Base-by-base conservation (phyloP, 1,140 invertebrate species). In the Acromyrmex heyeri region DNA sequence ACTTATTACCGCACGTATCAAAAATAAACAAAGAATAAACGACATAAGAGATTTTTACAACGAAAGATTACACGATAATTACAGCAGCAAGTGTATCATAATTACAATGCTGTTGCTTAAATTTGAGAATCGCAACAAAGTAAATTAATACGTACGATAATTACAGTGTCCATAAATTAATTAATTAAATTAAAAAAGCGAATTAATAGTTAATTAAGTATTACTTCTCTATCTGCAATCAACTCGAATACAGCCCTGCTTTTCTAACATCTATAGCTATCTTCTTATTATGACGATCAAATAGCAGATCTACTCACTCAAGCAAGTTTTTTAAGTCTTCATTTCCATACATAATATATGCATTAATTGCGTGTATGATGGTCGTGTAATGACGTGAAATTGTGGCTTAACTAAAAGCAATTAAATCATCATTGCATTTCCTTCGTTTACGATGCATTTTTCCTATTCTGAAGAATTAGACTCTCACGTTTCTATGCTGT, bases 31-130 rank as follows among this genome's bases (percentile, higher is more conserved):
- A 62, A 48, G 10, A 30, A 62, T 44, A 77, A 62, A 64, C 55
- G 14, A 27, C 21, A 6, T 50, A 30, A 77, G 10, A 16, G 38
- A 64, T 78, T 18, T 27, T 16, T n/a, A 48, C 0, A 30, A 34
- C 62, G 18, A 34, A 16, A 65, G 18, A 65, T 65, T 65, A 34
- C 30, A n/a, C 30, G 38, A 78, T 50, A 78, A 78, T 78, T 78
- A 50, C 44, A 30, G 18, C 16, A 30, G 14, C 18, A 30, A 30
- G 59, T 30, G 38, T n/a, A 67, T 67, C 44, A 50, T 53, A 67
- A 67, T 67, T 79, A 53, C 10, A 30, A 53, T 21, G n/a, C 38
- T 18, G 2, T 27, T 34, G 24, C 44, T 65, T 21, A 78, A 78
- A 65, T 53, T 12, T 53, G 14, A 48, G 24, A 44, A 69, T 69